Evolutionary conservation across 2,888 invertebrate species (phyloP).

Genomic region (Drosophila nigricruria): DNA sequence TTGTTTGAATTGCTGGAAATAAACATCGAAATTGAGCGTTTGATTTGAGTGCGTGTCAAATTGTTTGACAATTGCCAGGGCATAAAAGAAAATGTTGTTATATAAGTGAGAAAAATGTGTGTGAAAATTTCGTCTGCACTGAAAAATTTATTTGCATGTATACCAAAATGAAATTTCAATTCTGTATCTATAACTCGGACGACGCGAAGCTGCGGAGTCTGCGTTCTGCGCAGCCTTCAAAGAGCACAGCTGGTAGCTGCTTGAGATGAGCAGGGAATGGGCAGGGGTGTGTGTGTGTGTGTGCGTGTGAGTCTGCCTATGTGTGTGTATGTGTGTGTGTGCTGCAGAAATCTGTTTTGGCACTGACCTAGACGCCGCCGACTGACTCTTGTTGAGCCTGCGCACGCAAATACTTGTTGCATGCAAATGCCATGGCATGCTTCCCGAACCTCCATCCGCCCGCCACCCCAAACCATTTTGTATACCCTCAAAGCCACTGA

Average conservation of each 20-base stretch:
- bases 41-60: slow-evolving; percentile 69
- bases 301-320: background rate
- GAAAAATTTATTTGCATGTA: slow-evolving; percentile 77
- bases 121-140: slow-evolving; percentile 70
- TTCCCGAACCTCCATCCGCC: background rate
- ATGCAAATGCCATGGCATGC: slow-evolving; percentile 56
- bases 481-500: background rate
- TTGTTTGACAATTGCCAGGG: slow-evolving; percentile 39
- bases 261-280: background rate
- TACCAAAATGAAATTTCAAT: slow-evolving; percentile 78
- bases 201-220: slow-evolving; percentile 81
- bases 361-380: slow-evolving; percentile 68
- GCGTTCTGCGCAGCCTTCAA: slow-evolving; percentile 76
- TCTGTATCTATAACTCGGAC: slow-evolving; percentile 81
- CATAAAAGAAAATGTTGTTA: slow-evolving; percentile 55
- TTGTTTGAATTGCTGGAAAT: slow-evolving; percentile 45
- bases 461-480: slow-evolving; percentile 10
- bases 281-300: background rate
- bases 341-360: slow-evolving; percentile 42
- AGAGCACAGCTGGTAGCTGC: slow-evolving; percentile 38
- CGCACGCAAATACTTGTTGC: slow-evolving; percentile 83
- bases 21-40: slow-evolving; percentile 33
- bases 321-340: background rate
- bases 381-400: slow-evolving; percentile 42
- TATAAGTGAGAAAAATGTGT: slow-evolving; percentile 62